phyloP scores from a whole-genome alignment of 2,113 vertebrate species.

The Albula glossodonta region DNA sequence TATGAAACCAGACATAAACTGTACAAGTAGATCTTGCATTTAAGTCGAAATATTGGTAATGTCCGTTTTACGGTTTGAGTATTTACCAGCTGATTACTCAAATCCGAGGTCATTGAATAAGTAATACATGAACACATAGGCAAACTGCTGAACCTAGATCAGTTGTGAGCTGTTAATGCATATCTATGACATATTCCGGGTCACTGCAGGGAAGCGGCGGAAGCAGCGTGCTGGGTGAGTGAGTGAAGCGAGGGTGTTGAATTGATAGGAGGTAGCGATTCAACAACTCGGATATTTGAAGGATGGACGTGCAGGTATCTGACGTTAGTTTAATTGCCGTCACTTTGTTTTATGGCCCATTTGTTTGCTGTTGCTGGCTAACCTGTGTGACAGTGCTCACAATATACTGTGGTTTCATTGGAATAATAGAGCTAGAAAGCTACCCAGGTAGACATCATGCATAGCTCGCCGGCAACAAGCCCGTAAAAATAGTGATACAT shows the following conservation, averaged over 20 bases:
- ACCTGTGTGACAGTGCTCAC: not conserved
- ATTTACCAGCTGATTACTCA: too few relatives aligned
- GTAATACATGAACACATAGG: too few relatives aligned
- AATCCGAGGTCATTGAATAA: too few relatives aligned
- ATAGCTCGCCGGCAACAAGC: not conserved
- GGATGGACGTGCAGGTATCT: not conserved
- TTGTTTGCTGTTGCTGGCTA: not conserved
- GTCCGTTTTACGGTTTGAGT: too few relatives aligned
- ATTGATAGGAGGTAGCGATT: not conserved
- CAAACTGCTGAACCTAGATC: too few relatives aligned
- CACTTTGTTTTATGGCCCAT: not conserved
- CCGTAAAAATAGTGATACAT: not conserved
- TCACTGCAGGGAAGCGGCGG: constrained; percentile 1
- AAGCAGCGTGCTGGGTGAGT: constrained; percentile 1
- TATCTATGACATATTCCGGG: not conserved
- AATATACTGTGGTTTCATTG: not conserved
- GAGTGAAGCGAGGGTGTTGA: not conserved
- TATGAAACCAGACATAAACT: too few relatives aligned
- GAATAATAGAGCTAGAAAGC: not conserved
- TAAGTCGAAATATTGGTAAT: too few relatives aligned
- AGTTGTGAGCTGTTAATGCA: too few relatives aligned
- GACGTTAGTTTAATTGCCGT: not conserved
- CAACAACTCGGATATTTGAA: not conserved
- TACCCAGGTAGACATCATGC: not conserved
- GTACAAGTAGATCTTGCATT: too few relatives aligned